Base-by-base conservation (phyloP, 2,113 vertebrate genomes). In the Rissa tridactyla region DNA sequence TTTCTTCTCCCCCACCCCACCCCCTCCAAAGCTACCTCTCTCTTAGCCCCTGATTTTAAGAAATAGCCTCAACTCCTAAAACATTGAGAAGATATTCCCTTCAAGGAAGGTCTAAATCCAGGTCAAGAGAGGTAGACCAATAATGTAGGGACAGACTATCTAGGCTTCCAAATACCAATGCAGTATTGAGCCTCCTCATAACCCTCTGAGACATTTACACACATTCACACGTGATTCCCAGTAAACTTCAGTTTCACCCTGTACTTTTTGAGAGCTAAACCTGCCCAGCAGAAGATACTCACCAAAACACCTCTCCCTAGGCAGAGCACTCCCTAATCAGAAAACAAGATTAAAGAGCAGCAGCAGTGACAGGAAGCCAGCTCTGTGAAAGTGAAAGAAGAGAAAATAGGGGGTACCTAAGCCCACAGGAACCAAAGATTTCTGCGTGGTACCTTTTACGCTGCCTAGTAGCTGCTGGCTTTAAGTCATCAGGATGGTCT, bases 351-450 rank as follows among this genome's bases (percentile, higher is more conserved):
- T 95, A 94, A 90, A 90, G 76, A 42, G 30, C 20, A 91, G 77
- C 61, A 62, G 73, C 73, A 92, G 83, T 3, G 2, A 42, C 72
- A 88, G 88, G 78, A 95, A 91, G 54, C 27, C 91, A 92, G 91
- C 92, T 85, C 87, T 66, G 83, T 21, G 89, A 96, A 95, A 97
- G 92, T 85, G 89, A 97, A 97, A 96, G 94, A 92, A 88, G 73
- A 92, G 82, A 89, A 92, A 86, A 89, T 18, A 94, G 47, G 78
- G 61, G 52, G 62, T 49, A 44, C 11, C 27, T 40, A 60, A 94
- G 44, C 81, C 52, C 66, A 29, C 51, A 68, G 25, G 26, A 85
- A 66, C 23, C 32, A 54, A 68, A 79, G 30, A 72, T 72, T 77
- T 79, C 66, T 90, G 62, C n/a, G 9, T 6, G 20, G 32, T 32